Percentiles rank a stretch among this genome's conserved stretches.
These are phyloP conservation scores for Asbolus verrucosus DNA, from an alignment of 1,140 invertebrate genomes.

Conservation along the genomic window DNA sequence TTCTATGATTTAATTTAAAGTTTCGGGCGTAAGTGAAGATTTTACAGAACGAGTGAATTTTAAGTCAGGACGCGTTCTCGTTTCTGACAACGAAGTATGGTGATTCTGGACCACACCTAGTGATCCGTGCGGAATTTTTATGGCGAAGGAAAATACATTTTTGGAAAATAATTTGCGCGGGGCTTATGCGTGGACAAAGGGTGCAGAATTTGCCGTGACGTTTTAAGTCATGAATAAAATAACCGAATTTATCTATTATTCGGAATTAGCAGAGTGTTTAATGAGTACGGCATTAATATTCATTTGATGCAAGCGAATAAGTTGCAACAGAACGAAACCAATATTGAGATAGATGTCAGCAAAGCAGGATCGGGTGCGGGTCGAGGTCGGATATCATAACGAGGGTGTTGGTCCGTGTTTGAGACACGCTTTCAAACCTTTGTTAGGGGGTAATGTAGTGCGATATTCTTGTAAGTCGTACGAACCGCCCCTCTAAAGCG, in stretches of 20 bases:
- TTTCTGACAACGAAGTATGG: constrained; percentile 28
- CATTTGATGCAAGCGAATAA: neutral
- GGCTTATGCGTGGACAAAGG: too few species aligned
- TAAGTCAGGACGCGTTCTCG: constrained; percentile 16
- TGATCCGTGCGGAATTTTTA: constrained; percentile 18
- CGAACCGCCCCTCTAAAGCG: neutral
- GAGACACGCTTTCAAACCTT: constrained; percentile 15
- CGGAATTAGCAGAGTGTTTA: too few species aligned
- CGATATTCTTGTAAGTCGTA: constrained; percentile 39
- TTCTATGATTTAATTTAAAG: constrained; percentile 26
- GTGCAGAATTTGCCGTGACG: too few species aligned
- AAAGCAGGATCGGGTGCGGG: neutral
- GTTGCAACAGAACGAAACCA: neutral
- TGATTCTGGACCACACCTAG: constrained; percentile 30
- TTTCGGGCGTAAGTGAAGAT: constrained; percentile 5
- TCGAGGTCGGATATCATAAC: constrained; percentile 20
- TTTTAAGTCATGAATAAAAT: too few species aligned
- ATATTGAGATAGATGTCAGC: constrained; percentile 21
- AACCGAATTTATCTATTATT: too few species aligned
- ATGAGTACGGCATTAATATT: too few species aligned
- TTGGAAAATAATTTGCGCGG: constrained; percentile 5
- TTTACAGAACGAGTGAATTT: constrained; percentile 23
- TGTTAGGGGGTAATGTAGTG: constrained; percentile 38
- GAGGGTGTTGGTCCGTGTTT: constrained; percentile 29
- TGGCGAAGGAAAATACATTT: neutral